Percentiles rank a stretch among this genome's conserved stretches.
Conservation (phyloP, 2,113 vertebrate species). For the Rhinoptilus africanus region DNA sequence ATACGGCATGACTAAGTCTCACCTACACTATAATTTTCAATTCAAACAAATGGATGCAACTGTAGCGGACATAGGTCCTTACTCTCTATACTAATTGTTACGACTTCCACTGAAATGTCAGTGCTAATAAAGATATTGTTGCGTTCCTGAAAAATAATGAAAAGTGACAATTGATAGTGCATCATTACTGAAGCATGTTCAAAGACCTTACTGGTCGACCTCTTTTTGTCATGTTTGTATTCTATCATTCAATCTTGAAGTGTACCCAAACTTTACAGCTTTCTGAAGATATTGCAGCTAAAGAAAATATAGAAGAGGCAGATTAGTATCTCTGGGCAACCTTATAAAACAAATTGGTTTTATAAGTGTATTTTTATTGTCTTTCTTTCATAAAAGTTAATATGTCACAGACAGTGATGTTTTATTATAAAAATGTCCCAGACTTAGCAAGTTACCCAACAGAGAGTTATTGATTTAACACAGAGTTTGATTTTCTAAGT, state of each 20-base stretch:
- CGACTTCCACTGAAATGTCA: accelerated
- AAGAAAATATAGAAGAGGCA: not conserved
- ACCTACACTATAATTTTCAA: not conserved
- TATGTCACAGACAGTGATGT: not conserved
- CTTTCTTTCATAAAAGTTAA: not conserved
- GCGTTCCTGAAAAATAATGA: not conserved
- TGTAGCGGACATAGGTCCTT: not conserved
- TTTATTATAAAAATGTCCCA: not conserved
- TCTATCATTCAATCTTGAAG: not conserved
- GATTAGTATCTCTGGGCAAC: not conserved
- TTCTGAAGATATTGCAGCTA: not conserved
- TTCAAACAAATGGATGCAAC: not conserved
- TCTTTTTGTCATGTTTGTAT: not conserved
- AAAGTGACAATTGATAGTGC: not conserved
- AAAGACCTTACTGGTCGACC: not conserved
- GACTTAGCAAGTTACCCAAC: not conserved
- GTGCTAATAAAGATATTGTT: not conserved
- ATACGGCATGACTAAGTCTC: not conserved
- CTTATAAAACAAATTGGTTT: not conserved
- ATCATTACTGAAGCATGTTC: not conserved
- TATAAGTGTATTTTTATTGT: not conserved
- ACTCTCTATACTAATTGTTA: not conserved
- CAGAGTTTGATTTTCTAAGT: not conserved
- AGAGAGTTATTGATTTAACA: not conserved
- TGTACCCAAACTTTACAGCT: not conserved